Percentiles rank a stretch among this genome's conserved stretches.
Evolutionary conservation across 2,113 vertebrate genomes (phyloP).

Genomic region (Condylura cristata): DNA sequence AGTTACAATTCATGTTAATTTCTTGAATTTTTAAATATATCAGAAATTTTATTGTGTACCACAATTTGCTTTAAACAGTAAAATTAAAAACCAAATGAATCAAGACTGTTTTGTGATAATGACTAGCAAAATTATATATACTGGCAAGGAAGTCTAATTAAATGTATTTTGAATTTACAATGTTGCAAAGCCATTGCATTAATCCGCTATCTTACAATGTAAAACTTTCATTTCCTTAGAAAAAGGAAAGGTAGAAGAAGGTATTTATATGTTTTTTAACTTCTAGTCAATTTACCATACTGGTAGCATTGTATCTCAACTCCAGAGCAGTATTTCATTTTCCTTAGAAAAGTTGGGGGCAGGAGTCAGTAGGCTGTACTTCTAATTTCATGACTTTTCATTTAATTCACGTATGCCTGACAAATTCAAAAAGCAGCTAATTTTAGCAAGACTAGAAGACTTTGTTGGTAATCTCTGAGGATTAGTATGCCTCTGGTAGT

Average conservation of each 20-base stretch:
- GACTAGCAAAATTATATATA: background rate
- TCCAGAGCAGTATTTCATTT: slow-evolving; percentile 1
- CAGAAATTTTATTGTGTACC: background rate
- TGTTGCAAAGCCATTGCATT: background rate
- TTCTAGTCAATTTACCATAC: background rate
- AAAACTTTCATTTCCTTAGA: slow-evolving; percentile 4
- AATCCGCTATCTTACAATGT: background rate
- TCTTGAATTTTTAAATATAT: background rate
- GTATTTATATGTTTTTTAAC: background rate
- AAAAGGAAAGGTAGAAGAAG: background rate
- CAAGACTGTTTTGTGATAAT: slow-evolving; percentile 3
- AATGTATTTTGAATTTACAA: slow-evolving; percentile 3
- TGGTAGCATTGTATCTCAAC: background rate
- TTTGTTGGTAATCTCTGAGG: slow-evolving; percentile 24
- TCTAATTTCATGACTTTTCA: slow-evolving; percentile 57
- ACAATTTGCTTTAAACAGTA: background rate
- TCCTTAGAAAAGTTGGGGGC: background rate
- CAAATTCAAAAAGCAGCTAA: slow-evolving; percentile 40
- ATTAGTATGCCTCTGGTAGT: background rate
- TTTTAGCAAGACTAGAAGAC: background rate
- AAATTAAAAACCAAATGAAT: background rate
- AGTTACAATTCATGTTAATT: background rate
- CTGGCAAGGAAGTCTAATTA: background rate
- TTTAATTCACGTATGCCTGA: slow-evolving; percentile 26
- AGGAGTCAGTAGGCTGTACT: background rate